phyloP scores from a whole-genome alignment of 2,888 invertebrate genomes.

The Zaprionus lineosus region DNA sequence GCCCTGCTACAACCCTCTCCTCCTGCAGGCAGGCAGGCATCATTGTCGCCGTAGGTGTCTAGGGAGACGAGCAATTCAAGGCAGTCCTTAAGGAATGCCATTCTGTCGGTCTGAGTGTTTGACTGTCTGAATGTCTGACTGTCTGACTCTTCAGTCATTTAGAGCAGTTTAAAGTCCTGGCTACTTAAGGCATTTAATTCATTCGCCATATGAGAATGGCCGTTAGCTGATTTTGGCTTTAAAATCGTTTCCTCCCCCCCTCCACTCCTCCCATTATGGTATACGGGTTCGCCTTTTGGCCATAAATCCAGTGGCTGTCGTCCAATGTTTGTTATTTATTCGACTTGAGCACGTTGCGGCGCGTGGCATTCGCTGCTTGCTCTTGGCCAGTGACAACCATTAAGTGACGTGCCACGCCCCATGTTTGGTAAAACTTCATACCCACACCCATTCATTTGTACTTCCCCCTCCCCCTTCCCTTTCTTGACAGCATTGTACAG shows the following conservation, averaged over 20 bases:
- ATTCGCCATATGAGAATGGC: conserved; percentile 20
- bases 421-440: no score
- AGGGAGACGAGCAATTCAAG: not conserved
- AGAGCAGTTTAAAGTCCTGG: conserved; percentile 25
- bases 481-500: conserved; percentile 37
- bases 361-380: conserved; percentile 63
- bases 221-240: conserved; percentile 21
- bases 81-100: not conserved
- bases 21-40: no score
- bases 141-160: conserved; percentile 14
- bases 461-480: not conserved
- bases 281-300: conserved; percentile 30
- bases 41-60: conserved; percentile 26
- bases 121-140: no score
- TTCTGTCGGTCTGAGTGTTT: not conserved
- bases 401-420: conserved; percentile 66
- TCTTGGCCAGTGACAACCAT: conserved; percentile 55
- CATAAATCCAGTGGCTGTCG: conserved; percentile 77
- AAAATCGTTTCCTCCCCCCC: conserved; percentile 16
- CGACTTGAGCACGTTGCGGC: conserved; percentile 64
- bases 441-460: not conserved
- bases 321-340: conserved; percentile 78
- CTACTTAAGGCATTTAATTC: conserved; percentile 12
- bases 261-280: conserved; percentile 12
- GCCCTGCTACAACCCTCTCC: no score